phyloP scores from a whole-genome alignment of 2,888 invertebrate species.

The Chelonus formosanus region DNA sequence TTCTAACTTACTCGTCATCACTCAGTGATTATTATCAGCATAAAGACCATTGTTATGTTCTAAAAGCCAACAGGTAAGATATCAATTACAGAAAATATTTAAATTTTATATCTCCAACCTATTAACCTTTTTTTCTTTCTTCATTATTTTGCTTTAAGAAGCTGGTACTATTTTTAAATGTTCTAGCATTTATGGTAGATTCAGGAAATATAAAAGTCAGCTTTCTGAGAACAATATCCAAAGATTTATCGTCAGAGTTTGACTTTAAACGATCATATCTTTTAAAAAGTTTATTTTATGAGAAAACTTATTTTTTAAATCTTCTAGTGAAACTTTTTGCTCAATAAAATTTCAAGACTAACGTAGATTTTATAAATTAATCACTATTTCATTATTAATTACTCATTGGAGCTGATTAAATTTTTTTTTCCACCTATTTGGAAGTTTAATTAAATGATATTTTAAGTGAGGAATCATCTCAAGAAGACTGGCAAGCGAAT shows the following conservation, averaged over 20 bases:
- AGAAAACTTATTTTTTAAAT: too few relatives aligned
- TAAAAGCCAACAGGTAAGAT: slow-evolving; percentile 55
- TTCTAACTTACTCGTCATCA: slow-evolving; percentile 46
- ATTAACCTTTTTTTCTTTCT: neutral
- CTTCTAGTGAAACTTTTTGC: too few relatives aligned
- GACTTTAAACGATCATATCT: too few relatives aligned
- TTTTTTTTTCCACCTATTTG: neutral
- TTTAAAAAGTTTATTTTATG: too few relatives aligned
- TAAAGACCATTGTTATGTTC: slow-evolving; percentile 50
- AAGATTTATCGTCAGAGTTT: too few relatives aligned
- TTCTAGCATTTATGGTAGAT: too few relatives aligned
- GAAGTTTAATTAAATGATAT: neutral
- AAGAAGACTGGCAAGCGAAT: slow-evolving; percentile 51
- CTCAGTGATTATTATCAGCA: slow-evolving; percentile 54
- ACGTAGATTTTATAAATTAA: too few relatives aligned
- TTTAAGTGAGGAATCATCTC: slow-evolving; percentile 51
- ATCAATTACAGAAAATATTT: slow-evolving; percentile 7
- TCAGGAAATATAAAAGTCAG: too few relatives aligned
- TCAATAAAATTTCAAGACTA: neutral
- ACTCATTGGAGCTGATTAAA: too few relatives aligned
- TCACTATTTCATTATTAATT: too few relatives aligned
- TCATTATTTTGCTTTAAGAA: neutral
- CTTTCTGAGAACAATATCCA: too few relatives aligned
- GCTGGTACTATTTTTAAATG: slow-evolving; percentile 5
- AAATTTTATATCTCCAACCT: neutral